Base-by-base conservation (phyloP, 2,888 invertebrate species). In the Spodoptera littoralis region DNA sequence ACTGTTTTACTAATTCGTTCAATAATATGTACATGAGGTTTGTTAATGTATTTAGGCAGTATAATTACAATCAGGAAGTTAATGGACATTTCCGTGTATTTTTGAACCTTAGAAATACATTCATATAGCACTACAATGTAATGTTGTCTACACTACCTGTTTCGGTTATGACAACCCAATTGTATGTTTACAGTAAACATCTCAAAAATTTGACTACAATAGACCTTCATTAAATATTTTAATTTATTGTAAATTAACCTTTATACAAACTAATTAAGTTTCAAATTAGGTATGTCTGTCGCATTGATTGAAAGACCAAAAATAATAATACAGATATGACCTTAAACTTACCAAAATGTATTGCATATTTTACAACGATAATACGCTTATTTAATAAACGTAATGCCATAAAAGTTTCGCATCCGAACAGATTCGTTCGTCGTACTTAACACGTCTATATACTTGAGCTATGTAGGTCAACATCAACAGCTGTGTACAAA, bases 391-490 rank as follows among this genome's bases (percentile, higher is more conserved):
- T 30, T 6, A 30, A 30, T 6, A 30, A 30, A 30, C 6, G 36
- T 36, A 36, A 36, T 30, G 2, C 30, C 30, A 36, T 36, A 6
- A 36, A 36, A 36, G 6, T 36, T 9, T 36, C 36, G 9, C 9
- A 36, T 36, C 36, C 18, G 18, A 18, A 18, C 18, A 4, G 27
- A 27, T 2, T 27, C 27, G 27, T 27, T 27, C 27, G 27, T 9
- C 36, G 9, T 8, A 9, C 2, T 6, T 9, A 8, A 36, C 36
- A 8, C 36, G 74, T 76, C 64, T 60, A 63, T 68, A 68, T 72
- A 65, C 73, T 65, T 62, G 58, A 12, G 63, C 24, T 64, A 77
- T 70, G 70, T 78, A 69, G 81, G 81, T 77, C 74, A 76, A 62
- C 54, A 65, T 44, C 46, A 42, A 57, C 61, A 61, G 44, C 52